Evolutionary conservation across 2,888 invertebrate genomes (phyloP), one percentile per base, ranked within the genome.

Genomic region (Cantharis nigra): DNA sequence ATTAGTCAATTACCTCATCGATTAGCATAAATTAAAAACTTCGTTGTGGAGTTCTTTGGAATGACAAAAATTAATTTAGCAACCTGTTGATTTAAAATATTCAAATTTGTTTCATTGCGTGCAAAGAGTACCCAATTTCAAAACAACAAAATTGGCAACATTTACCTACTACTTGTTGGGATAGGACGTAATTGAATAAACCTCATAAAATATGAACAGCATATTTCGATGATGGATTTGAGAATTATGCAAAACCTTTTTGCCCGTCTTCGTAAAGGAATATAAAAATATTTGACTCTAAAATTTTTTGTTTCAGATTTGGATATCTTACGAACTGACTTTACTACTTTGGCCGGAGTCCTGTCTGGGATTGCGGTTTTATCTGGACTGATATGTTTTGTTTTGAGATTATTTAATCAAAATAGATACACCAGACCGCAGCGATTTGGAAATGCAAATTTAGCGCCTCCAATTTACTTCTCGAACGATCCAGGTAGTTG

Each of bases 351-450:
- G 85, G 91, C 96, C 86, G 96, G 96, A 82, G 95, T 97, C 81
- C 92, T 94, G 85, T 93, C 95, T 82, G 96, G 96, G 81, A 94
- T 97, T 87, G 95, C 96, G 83, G 93, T 97, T 86, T 91, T 97
- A 85, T 95, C 94, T 62, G 96, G 94, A 71, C 91, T 97, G 83
- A 94, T 97, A 85, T 97, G 97, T 90, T 95, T 97, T 91, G 96
- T 96, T 84, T 90, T 97, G 85, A 95, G 95, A 87, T 91, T 97
- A 84, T 97, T 97, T 90, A 94, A 94, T 83, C 90, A 91, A 85
- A 91, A 91, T 81, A 88, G 92, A 77, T 91, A 91, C 84, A 88
- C 90, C 79, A 89, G 91, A 82, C 89, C 93, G 82, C 94, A 94
- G 85, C 91, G 95, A 82, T 94, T 94, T 85, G 96, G 94, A 78